Evolutionary conservation across 2,113 vertebrate genomes (phyloP).

Genomic region (Etheostoma cragini): DNA sequence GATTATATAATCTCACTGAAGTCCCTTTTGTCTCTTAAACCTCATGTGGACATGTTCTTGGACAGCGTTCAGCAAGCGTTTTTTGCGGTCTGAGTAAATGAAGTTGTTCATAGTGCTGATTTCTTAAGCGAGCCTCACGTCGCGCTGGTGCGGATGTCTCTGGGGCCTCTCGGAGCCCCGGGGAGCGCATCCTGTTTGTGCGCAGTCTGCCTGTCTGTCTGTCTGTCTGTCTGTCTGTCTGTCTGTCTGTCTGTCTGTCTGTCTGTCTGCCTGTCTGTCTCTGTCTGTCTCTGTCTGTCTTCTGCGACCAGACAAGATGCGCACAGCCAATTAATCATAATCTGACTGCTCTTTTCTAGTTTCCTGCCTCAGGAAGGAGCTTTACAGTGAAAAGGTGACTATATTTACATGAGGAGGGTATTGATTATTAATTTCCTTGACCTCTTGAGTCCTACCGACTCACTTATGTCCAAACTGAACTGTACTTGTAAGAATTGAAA

Average conservation of each 20-base stretch:
- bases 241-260: constrained; percentile 6
- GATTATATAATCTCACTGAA: not conserved
- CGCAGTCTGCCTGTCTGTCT: constrained; percentile 37
- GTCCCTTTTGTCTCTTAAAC: constrained; percentile 14
- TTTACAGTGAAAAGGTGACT: not conserved
- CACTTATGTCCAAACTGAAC: too few relatives aligned
- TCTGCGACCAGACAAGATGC: constrained; percentile 37
- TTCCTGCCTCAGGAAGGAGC: constrained; percentile 17
- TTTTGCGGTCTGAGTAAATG: constrained; percentile 48
- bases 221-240: constrained; percentile 2
- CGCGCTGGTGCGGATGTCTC: constrained; percentile 62
- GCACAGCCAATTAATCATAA: not conserved
- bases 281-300: constrained; percentile 23
- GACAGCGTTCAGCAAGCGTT: constrained; percentile 19
- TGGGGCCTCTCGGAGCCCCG: constrained; percentile 61
- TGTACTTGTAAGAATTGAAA: not conserved
- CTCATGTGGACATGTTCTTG: constrained; percentile 31
- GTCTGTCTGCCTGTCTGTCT: constrained; percentile 24
- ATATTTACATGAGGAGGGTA: not conserved
- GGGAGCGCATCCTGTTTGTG: constrained; percentile 80
- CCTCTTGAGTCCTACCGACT: not conserved
- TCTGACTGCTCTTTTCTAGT: not conserved
- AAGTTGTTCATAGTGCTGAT: constrained; percentile 45
- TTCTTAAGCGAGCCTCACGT: constrained; percentile 68
- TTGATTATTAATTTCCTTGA: not conserved